Evolutionary conservation across 2,797 vertebrate genomes (phyloP).

Genomic region (Eulemur coronatus): DNA sequence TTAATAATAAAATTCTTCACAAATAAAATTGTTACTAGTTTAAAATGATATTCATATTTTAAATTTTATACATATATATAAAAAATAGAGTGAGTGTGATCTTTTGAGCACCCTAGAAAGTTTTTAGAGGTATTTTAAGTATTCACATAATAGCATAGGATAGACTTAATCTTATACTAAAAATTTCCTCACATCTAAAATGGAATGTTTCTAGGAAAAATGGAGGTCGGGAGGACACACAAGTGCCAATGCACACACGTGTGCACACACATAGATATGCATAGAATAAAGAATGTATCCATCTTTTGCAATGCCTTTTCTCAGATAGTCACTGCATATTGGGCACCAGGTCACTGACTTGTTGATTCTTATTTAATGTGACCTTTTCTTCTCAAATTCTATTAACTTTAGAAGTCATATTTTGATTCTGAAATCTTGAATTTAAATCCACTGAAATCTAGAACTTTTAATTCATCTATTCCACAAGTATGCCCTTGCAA

Average conservation of each 20-base stretch:
- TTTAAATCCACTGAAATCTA: conserved; percentile 34
- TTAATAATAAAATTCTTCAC: not conserved
- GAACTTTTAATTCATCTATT: not conserved
- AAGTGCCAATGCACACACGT: not conserved
- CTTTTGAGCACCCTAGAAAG: not conserved
- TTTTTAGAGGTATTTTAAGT: not conserved
- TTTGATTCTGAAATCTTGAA: conserved; percentile 50
- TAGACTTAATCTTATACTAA: not conserved
- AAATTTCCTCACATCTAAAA: not conserved
- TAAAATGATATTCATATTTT: not conserved
- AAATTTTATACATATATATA: not conserved
- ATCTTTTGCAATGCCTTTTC: not conserved
- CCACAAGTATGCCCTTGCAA: conserved; percentile 34
- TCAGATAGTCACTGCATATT: not conserved
- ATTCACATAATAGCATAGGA: not conserved
- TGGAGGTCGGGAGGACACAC: too few species aligned
- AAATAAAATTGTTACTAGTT: not conserved
- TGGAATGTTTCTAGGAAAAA: not conserved
- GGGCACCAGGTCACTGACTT: not conserved
- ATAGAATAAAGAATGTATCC: not conserved
- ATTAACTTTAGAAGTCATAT: not conserved
- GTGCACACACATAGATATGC: not conserved
- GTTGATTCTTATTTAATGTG: not conserved
- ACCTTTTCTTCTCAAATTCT: not conserved
- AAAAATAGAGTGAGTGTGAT: not conserved